A percentile compares a stretch with the other conserved stretches of the same genome.
Evolutionary conservation across 2,113 vertebrate genomes (phyloP).

Genomic region (Odontesthes bonariensis): DNA sequence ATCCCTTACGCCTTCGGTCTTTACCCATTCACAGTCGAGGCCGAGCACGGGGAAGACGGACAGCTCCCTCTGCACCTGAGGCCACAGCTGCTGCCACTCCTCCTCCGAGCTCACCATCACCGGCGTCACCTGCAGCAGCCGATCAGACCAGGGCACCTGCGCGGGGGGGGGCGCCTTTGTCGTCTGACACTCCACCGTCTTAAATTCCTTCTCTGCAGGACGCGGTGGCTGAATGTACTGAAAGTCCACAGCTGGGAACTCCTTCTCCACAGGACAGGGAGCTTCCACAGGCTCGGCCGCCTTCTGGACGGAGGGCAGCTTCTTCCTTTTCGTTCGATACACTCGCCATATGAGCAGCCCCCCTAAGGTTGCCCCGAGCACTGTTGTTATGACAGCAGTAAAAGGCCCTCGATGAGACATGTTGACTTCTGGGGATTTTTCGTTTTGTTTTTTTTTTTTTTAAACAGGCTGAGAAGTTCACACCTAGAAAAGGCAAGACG

Average conservation of each 20-base stretch:
- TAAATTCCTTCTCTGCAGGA: background rate
- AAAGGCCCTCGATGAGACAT: conserved; percentile 88
- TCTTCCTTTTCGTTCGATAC: conserved; percentile 65
- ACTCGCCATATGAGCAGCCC: conserved; percentile 90
- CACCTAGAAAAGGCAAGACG: conserved; percentile 18
- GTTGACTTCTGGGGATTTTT: conserved; percentile 4
- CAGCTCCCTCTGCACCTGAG: conserved; percentile 86
- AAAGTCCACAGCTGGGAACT: background rate
- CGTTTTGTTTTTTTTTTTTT: no score
- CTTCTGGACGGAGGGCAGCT: conserved; percentile 60
- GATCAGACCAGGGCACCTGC: conserved; percentile 74
- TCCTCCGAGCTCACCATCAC: conserved; percentile 86
- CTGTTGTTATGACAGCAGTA: conserved; percentile 84
- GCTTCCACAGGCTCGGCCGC: conserved; percentile 33
- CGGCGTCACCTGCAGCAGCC: conserved; percentile 82
- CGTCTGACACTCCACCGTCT: conserved; percentile 46
- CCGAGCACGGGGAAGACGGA: conserved; percentile 90
- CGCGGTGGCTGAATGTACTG: background rate
- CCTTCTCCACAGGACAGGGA: conserved; percentile 6
- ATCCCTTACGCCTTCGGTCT: conserved; percentile 74
- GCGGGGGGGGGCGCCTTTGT: conserved; percentile 16
- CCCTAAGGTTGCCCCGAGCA: conserved; percentile 88
- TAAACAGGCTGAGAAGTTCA: conserved; percentile 15
- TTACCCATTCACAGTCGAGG: conserved; percentile 99
- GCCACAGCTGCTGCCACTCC: conserved; percentile 89